A percentile compares a stretch with the other conserved stretches of the same genome.
Conservation (phyloP, 2,797 vertebrate genomes). For the Bovichtus variegatus region DNA sequence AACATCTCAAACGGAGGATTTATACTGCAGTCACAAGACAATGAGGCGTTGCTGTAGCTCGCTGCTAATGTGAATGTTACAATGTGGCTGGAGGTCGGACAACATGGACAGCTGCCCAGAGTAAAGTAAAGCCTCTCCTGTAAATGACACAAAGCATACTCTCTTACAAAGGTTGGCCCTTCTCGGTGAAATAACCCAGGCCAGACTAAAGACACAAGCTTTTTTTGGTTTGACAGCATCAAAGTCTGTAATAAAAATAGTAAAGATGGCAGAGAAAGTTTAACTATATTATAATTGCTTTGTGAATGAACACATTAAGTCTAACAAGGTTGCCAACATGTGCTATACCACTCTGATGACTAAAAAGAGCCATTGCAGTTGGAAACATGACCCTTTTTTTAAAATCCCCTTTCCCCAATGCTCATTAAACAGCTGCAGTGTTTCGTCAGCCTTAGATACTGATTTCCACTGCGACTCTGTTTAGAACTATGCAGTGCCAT, state of each 20-base stretch:
- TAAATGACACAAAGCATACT: constrained; percentile 56
- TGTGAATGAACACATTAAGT: constrained; percentile 52
- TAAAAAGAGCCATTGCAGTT: constrained; percentile 48
- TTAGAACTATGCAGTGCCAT: constrained; percentile 33
- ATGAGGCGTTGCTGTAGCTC: constrained; percentile 44
- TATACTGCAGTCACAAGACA: constrained; percentile 35
- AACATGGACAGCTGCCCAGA: constrained; percentile 61
- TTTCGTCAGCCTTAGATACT: constrained; percentile 54
- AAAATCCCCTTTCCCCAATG: constrained; percentile 29
- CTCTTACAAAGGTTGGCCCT: constrained; percentile 58
- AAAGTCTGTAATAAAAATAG: constrained; percentile 45
- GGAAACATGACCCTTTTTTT: constrained; percentile 35
- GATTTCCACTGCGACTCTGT: constrained; percentile 50
- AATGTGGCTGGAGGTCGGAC: constrained; percentile 54
- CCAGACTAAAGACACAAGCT: constrained; percentile 13
- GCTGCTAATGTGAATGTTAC: constrained; percentile 47
- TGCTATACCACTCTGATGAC: constrained; percentile 53
- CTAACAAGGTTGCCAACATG: constrained; percentile 46
- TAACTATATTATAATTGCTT: constrained; percentile 49
- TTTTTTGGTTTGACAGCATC: constrained; percentile 52
- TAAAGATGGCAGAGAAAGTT: constrained; percentile 47
- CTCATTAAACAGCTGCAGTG: constrained; percentile 54
- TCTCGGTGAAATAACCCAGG: constrained; percentile 61
- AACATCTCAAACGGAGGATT: constrained; percentile 58
- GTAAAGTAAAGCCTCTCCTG: constrained; percentile 43